These are phyloP conservation scores for Cecidostiba fungosa DNA, from an alignment of 2,888 invertebrate genomes.

Conservation along the genomic window DNA sequence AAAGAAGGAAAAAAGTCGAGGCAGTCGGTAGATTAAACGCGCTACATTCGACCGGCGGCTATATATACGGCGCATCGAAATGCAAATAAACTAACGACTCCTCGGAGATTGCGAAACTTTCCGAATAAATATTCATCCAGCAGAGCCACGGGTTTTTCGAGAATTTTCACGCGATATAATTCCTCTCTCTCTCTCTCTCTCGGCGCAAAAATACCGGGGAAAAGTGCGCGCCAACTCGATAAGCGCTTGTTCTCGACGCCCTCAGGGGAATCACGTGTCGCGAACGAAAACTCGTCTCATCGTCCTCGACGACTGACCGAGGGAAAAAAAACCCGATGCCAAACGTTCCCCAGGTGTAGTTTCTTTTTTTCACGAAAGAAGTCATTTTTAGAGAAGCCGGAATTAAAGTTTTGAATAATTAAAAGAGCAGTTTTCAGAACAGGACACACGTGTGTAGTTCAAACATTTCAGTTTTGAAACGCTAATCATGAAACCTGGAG, in stretches of 20 bases:
- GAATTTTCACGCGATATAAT: slow-evolving; percentile 35
- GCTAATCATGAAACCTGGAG: neutral
- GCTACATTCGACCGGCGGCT: slow-evolving; percentile 7
- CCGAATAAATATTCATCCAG: slow-evolving; percentile 63
- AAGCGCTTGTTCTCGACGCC: slow-evolving; percentile 37
- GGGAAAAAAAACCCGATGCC: neutral
- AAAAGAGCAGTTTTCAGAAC: neutral
- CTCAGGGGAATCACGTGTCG: slow-evolving; percentile 16
- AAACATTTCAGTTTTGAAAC: neutral
- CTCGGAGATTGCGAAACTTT: slow-evolving; percentile 62
- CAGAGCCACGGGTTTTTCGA: slow-evolving; percentile 37
- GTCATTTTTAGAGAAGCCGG: neutral
- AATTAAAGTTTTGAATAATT: neutral
- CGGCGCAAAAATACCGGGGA: slow-evolving; percentile 15
- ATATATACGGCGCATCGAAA: slow-evolving; percentile 45
- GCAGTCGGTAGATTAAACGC: slow-evolving; percentile 52
- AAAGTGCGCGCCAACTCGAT: slow-evolving; percentile 48
- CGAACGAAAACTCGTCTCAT: slow-evolving; percentile 21
- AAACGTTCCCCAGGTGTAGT: neutral
- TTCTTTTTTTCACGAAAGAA: neutral
- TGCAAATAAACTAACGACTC: slow-evolving; percentile 63
- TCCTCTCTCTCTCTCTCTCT: neutral
- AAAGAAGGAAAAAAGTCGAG: slow-evolving; percentile 4
- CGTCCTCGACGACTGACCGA: neutral
- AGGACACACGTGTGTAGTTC: neutral